phyloP scores from a whole-genome alignment of 2,888 invertebrate species.

The Pedicia rivosa region DNA sequence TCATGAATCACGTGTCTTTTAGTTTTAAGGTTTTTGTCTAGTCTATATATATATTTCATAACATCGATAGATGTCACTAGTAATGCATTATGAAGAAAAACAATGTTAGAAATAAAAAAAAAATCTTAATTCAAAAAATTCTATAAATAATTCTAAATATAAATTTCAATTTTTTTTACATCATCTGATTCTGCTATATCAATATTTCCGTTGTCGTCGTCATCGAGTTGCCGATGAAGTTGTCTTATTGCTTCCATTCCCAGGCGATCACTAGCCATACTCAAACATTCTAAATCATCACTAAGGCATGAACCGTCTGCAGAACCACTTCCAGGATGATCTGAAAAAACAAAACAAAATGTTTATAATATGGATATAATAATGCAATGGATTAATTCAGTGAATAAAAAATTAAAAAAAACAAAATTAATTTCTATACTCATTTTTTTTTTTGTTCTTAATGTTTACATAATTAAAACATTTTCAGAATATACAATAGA shows the following conservation, averaged over 20 bases:
- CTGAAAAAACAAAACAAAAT: constrained; percentile 13
- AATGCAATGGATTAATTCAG: neutral
- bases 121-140: no score
- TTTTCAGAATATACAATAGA: no score
- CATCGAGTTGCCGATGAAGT: constrained; percentile 88
- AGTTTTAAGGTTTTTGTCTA: no score
- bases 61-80: no score
- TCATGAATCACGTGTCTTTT: no score
- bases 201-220: constrained; percentile 94
- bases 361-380: neutral
- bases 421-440: neutral
- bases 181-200: constrained; percentile 96
- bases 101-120: no score
- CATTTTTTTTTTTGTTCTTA: no score
- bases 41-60: no score
- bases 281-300: constrained; percentile 61
- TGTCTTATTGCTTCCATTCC: constrained; percentile 87
- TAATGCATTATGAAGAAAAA: no score
- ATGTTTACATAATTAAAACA: no score
- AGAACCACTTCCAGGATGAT: constrained; percentile 23
- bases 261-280: constrained; percentile 58
- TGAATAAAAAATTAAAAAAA: constrained; percentile 1
- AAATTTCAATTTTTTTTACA: constrained; percentile 50
- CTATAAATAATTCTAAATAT: no score
- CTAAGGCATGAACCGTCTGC: constrained; percentile 25